Conservation (phyloP, 2,113 vertebrate species). For the Leptobrachium leishanense region DNA sequence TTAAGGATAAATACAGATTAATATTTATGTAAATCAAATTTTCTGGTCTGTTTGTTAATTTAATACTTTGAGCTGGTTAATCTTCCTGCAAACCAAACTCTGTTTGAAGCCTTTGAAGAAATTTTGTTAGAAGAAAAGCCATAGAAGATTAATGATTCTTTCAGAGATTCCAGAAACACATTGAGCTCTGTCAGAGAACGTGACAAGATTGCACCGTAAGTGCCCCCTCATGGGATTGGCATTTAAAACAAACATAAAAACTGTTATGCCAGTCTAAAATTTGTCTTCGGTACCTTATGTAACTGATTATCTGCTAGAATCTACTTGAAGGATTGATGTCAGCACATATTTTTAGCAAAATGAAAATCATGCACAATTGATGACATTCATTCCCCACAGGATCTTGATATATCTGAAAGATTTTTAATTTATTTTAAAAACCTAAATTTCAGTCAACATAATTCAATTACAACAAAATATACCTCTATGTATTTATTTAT, state of each 20-base stretch:
- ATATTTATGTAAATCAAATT: conserved; percentile 51
- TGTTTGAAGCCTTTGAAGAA: conserved; percentile 52
- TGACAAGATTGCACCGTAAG: conserved; percentile 53
- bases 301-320: too few relatives aligned
- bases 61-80: conserved; percentile 44
- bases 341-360: too few relatives aligned
- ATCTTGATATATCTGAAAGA: too few relatives aligned
- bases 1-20: conserved; percentile 53
- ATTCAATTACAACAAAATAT: too few relatives aligned
- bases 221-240: conserved; percentile 48
- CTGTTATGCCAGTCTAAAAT: too few relatives aligned
- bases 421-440: too few relatives aligned
- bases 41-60: conserved; percentile 51
- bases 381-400: too few relatives aligned
- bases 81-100: conserved; percentile 52
- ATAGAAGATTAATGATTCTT: conserved; percentile 54
- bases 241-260: conserved; percentile 46
- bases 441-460: too few relatives aligned
- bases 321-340: too few relatives aligned
- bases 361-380: too few relatives aligned
- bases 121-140: conserved; percentile 46
- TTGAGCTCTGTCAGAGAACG: conserved; percentile 50
- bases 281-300: too few relatives aligned
- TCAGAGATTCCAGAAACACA: conserved; percentile 52
- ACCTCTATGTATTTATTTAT: too few relatives aligned